Percentiles rank a stretch among this genome's conserved stretches.
Evolutionary conservation across 2,113 vertebrate species (phyloP).

Genomic region (Lophochroa leadbeateri): DNA sequence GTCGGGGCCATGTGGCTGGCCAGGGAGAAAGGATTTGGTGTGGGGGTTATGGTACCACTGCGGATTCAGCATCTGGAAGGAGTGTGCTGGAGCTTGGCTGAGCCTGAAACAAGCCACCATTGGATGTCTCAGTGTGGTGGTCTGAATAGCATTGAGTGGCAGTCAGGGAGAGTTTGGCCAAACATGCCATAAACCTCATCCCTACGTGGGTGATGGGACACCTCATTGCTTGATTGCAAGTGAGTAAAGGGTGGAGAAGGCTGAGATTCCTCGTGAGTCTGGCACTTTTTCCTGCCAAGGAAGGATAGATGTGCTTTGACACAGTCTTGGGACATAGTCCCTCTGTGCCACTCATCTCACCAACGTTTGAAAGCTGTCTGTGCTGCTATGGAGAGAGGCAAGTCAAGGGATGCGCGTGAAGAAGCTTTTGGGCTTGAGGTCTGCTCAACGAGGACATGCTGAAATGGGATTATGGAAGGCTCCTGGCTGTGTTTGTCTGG

Average conservation of each 20-base stretch:
- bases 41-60: accelerated
- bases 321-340: background rate
- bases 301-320: accelerated
- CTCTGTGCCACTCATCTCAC: background rate
- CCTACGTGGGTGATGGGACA: background rate
- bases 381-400: background rate
- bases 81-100: background rate
- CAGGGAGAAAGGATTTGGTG: background rate
- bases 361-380: background rate
- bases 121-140: background rate
- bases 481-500: background rate
- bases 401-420: background rate
- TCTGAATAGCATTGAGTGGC: background rate
- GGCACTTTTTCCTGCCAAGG: background rate
- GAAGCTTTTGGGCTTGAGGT: background rate
- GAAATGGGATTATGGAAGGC: background rate
- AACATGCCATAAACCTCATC: background rate
- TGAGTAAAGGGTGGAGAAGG: background rate
- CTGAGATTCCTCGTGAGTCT: background rate
- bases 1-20: accelerated
- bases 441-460: accelerated
- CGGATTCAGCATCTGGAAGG: background rate
- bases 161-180: background rate
- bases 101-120: background rate
- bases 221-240: background rate